Evolutionary conservation across 1,140 invertebrate genomes (phyloP), one percentile per base, ranked within the genome.

Genomic region (Drosophila ficusphila): DNA sequence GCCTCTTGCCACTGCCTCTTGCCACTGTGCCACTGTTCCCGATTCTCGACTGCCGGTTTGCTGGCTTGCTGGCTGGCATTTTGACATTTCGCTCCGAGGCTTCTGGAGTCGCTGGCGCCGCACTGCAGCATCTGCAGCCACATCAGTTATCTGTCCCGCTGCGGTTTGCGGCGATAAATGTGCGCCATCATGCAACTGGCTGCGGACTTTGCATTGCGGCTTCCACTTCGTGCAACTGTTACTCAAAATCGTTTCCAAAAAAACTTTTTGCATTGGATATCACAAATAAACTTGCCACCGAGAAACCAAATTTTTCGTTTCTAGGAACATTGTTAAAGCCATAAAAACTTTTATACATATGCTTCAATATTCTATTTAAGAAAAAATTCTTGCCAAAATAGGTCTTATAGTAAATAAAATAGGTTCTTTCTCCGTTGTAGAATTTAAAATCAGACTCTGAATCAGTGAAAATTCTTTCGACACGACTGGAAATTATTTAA

Each of bases 71-170:
- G 75, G 54, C 71, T 60, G 33, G 36, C 62, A 76, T 79, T 79
- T 57, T 79, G 74, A 73, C 65, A 85, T 76, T 71, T 83, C 52
- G 81, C 61, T 71, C 46, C 21, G 46, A 46, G 65, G 41, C 79
- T 54, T 38, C 33, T 36, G 69, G 44, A 52, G 71, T 52, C 36
- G 33, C 48, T 83, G 79, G 74, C 70, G 74, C 70, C 64, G 79
- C 75, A 79, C 52, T 39, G 62, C 52, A 72, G 56, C 62, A 47
- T 25, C 41, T 52, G 51, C 47, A 19, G 48, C 49, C 39, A 14
- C 41, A 53, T 61, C 71, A 65, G 48, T 41, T 49, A 51, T 49
- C 62, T 49, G 52, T 44, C 44, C 68, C 36, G 44, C 46, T 79
- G 81, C 81, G 72, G 81, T 76, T 75, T 57, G 12, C 14, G 52